phyloP scores from a whole-genome alignment of 2,113 vertebrate species.

The Pelecanus crispus region DNA sequence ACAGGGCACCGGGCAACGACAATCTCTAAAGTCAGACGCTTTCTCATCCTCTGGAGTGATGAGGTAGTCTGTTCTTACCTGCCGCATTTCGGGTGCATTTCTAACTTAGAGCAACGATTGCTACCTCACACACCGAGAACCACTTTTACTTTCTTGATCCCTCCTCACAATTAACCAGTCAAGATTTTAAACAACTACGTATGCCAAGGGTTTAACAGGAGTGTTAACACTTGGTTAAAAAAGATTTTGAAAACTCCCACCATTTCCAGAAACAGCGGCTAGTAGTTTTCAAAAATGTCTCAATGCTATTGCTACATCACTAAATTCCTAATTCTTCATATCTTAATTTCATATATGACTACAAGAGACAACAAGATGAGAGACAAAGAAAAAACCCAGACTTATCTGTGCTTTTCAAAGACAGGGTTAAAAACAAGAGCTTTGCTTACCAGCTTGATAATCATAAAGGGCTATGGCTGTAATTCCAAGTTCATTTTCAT shows the following conservation, averaged over 20 bases:
- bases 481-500: conserved; percentile 85
- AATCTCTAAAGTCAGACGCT: accelerated
- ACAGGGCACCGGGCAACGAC: not conserved
- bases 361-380: not conserved
- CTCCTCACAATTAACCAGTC: not conserved
- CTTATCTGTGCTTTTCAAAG: not conserved
- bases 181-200: not conserved
- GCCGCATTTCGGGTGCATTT: not conserved
- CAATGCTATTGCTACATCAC: not conserved
- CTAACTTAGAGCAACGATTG: not conserved
- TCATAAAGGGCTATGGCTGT: conserved; percentile 96
- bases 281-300: not conserved
- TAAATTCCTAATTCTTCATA: not conserved
- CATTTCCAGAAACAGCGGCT: not conserved
- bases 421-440: not conserved
- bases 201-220: not conserved
- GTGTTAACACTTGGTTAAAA: not conserved
- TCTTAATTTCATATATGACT: not conserved
- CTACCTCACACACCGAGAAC: not conserved
- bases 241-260: not conserved
- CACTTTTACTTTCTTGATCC: not conserved
- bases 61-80: not conserved
- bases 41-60: not conserved
- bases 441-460: conserved; percentile 92
- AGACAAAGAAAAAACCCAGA: not conserved